Conservation (phyloP, 2,888 invertebrate species). For the Lasioglossum malachurum region DNA sequence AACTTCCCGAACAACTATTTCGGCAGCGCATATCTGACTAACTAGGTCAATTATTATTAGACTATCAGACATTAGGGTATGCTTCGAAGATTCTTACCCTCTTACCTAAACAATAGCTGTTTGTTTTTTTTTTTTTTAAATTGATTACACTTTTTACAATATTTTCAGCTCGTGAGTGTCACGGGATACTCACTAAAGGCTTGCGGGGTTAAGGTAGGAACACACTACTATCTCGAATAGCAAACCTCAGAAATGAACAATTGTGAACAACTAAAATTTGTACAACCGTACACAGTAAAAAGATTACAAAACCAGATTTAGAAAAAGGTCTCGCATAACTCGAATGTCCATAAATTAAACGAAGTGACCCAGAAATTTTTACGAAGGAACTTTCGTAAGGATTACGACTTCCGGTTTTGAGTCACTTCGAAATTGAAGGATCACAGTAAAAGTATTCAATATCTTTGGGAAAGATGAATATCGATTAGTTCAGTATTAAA, state of each 20-base stretch:
- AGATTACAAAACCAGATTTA: neutral
- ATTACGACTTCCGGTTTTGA: neutral
- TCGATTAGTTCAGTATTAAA: neutral
- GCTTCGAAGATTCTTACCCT: neutral
- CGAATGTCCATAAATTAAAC: constrained; percentile 7
- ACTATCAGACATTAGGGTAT: neutral
- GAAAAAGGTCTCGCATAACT: neutral
- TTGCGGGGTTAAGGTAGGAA: no score
- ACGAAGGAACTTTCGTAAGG: constrained; percentile 16
- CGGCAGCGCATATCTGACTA: neutral
- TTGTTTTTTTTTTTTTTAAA: no score
- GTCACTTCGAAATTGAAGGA: neutral
- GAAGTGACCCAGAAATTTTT: constrained; percentile 33
- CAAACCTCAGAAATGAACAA: neutral
- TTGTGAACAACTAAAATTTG: neutral
- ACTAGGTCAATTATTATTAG: neutral
- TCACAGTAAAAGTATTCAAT: constrained; percentile 14
- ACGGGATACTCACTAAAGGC: no score
- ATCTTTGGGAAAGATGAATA: neutral
- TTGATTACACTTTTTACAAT: neutral
- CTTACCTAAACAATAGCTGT: neutral
- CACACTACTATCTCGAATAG: no score
- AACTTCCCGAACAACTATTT: neutral
- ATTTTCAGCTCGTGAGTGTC: no score
- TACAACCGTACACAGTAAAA: neutral